phyloP scores from a whole-genome alignment of 2,113 vertebrate genomes.

The Psittacara wagleri region DNA sequence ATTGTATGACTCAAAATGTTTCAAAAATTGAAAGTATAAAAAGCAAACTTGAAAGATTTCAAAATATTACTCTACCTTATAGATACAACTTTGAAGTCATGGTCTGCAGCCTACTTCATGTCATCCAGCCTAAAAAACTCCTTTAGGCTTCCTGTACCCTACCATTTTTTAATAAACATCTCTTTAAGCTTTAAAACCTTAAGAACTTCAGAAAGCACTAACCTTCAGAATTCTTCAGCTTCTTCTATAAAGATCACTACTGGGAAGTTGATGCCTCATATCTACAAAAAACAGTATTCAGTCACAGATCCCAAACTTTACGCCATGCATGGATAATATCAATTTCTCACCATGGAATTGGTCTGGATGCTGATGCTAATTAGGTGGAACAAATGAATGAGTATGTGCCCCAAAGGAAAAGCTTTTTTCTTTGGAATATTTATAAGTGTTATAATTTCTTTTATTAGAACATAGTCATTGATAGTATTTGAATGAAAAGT shows the following conservation, averaged over 20 bases:
- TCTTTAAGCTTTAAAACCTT: conserved; percentile 41
- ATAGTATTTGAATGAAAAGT: not conserved
- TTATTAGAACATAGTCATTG: not conserved
- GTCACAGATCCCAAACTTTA: conserved; percentile 10
- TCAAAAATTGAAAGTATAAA: not conserved
- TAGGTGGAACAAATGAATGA: conserved; percentile 12
- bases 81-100: not conserved
- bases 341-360: conserved; percentile 16
- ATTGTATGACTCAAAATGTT: not conserved
- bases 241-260: not conserved
- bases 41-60: not conserved
- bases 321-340: not conserved
- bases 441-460: conserved; percentile 32
- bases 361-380: not conserved
- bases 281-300: conserved; percentile 1
- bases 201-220: not conserved
- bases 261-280: conserved; percentile 18
- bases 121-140: not conserved
- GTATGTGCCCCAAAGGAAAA: conserved; percentile 17
- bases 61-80: not conserved
- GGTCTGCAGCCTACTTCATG: not conserved
- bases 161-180: not conserved
- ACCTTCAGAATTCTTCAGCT: conserved; percentile 1
- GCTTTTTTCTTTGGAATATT: conserved; percentile 54
- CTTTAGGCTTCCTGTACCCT: not conserved